Evolutionary conservation across 2,888 invertebrate species (phyloP).

Genomic region (Loripinus fragilis): DNA sequence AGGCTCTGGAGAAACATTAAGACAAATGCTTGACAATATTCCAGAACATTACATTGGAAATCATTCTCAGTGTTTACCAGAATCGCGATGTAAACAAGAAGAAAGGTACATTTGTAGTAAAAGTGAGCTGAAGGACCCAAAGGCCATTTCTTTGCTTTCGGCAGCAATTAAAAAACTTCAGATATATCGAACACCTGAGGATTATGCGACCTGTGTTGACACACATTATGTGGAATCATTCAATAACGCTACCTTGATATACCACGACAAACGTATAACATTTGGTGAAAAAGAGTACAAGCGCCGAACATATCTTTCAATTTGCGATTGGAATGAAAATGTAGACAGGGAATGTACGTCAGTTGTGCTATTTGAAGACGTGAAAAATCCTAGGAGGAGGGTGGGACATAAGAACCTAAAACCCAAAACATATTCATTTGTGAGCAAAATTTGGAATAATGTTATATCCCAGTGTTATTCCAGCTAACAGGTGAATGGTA

Average conservation of each 20-base stretch:
- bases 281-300: neutral
- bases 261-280: neutral
- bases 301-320: neutral
- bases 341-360: neutral
- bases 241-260: conserved; percentile 17
- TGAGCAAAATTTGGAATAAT: neutral
- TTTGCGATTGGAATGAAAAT: conserved; percentile 8
- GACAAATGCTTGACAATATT: conserved; percentile 29
- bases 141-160: too few relatives aligned
- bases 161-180: conserved; percentile 8
- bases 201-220: conserved; percentile 38
- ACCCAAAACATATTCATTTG: neutral
- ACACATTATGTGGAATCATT: conserved; percentile 51
- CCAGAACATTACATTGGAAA: conserved; percentile 5
- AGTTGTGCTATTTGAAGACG: neutral
- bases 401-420: neutral
- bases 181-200: conserved; percentile 42
- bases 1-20: conserved; percentile 20
- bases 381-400: neutral
- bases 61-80: neutral
- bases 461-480: too few relatives aligned
- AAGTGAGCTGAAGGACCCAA: too few relatives aligned
- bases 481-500: too few relatives aligned
- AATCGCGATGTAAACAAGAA: conserved; percentile 13
- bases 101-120: neutral